phyloP scores from a whole-genome alignment of 2,888 invertebrate genomes.

The Leptopterna dolabrata region DNA sequence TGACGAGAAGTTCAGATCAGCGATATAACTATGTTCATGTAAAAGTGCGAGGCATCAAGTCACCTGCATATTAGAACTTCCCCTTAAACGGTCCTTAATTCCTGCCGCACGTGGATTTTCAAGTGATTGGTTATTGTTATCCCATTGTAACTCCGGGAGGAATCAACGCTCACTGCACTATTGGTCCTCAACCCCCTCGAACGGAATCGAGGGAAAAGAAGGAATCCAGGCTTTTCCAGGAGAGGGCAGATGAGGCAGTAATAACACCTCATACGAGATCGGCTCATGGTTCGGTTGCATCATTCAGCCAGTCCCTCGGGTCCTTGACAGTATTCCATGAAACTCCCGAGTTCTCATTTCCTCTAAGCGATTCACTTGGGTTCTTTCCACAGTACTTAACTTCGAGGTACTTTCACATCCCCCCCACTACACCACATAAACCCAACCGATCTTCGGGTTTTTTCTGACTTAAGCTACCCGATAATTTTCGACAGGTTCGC shows the following conservation, averaged over 20 bases:
- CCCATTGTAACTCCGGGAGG: too few species aligned
- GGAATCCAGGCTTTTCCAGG: background rate
- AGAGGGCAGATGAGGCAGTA: background rate
- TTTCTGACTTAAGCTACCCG: background rate
- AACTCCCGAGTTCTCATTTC: conserved; percentile 42
- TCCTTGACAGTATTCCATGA: conserved; percentile 43
- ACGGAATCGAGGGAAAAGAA: too few species aligned
- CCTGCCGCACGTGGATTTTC: too few species aligned
- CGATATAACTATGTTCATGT: too few species aligned
- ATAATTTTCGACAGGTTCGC: conserved; percentile 24
- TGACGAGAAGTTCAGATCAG: too few species aligned
- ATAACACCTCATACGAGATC: conserved; percentile 18
- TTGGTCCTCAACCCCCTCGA: too few species aligned
- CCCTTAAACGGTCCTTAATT: too few species aligned
- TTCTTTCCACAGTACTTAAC: conserved; percentile 31
- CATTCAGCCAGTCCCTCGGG: background rate
- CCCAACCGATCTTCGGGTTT: background rate
- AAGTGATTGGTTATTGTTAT: too few species aligned
- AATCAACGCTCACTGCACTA: too few species aligned
- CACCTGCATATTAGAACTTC: too few species aligned
- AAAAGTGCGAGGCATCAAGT: too few species aligned
- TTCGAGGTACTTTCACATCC: conserved; percentile 16
- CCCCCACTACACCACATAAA: background rate
- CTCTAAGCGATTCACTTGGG: conserved; percentile 45
- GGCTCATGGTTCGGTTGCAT: background rate